Evolutionary conservation across 2,888 invertebrate genomes (phyloP).

Genomic region (Agriopis aurantiaria): DNA sequence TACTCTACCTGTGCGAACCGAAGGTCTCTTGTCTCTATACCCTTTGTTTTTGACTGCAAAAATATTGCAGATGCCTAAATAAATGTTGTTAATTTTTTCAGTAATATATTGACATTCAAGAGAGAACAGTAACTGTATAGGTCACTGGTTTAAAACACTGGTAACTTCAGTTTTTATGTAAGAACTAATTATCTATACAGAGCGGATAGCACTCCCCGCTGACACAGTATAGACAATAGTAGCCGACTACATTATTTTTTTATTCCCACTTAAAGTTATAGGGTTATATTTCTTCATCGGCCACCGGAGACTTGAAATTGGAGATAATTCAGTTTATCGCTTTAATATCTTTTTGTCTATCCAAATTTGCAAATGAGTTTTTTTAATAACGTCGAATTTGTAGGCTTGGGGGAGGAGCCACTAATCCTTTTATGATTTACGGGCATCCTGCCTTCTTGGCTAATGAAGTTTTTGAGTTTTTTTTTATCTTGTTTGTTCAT

Average conservation of each 20-base stretch:
- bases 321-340: constrained; percentile 83
- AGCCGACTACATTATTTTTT: constrained; percentile 38
- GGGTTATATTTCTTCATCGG: constrained; percentile 59
- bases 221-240: constrained; percentile 16
- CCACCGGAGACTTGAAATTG: constrained; percentile 59
- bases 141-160: too few species aligned
- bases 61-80: too few species aligned
- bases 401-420: constrained; percentile 58
- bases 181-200: constrained; percentile 20
- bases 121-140: too few species aligned
- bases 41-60: too few species aligned
- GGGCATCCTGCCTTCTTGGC: constrained; percentile 53
- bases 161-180: not conserved
- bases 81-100: too few species aligned
- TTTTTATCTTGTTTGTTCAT: constrained; percentile 60
- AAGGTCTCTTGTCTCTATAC: too few species aligned
- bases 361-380: constrained; percentile 85
- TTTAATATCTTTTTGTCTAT: constrained; percentile 84
- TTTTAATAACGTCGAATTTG: constrained; percentile 85
- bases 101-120: too few species aligned
- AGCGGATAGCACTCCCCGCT: constrained; percentile 31
- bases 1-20: too few species aligned
- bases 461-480: constrained; percentile 60
- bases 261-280: constrained; percentile 43
- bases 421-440: constrained; percentile 82